phyloP scores from a whole-genome alignment of 2,888 invertebrate species.

The Cryptocephalus moraei region DNA sequence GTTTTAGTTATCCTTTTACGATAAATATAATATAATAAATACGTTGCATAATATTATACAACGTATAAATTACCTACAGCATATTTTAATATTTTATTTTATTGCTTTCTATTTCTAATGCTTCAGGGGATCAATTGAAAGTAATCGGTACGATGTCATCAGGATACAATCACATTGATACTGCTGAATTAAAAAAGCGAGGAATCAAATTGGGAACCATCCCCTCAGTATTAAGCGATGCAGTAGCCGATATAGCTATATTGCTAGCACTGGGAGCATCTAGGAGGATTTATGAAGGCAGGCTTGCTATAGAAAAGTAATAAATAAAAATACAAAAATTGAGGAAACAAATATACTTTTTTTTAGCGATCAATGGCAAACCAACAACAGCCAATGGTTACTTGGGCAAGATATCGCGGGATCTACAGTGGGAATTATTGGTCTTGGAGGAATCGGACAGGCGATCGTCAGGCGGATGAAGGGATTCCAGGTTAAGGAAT shows the following conservation, averaged over 20 bases:
- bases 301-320: slow-evolving; percentile 51
- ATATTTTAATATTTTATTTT: too few species aligned
- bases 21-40: too few species aligned
- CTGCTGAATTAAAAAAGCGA: slow-evolving; percentile 56
- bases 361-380: slow-evolving; percentile 20
- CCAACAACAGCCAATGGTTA: slow-evolving; percentile 58
- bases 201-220: slow-evolving; percentile 74
- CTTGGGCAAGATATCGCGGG: slow-evolving; percentile 68
- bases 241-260: slow-evolving; percentile 77
- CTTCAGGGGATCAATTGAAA: slow-evolving; percentile 57
- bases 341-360: neutral
- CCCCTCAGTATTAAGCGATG: slow-evolving; percentile 60
- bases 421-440: slow-evolving; percentile 74
- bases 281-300: slow-evolving; percentile 67
- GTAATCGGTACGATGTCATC: slow-evolving; percentile 77
- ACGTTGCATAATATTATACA: too few species aligned
- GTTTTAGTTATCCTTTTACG: too few species aligned
- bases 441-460: slow-evolving; percentile 72
- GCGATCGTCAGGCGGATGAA: slow-evolving; percentile 60
- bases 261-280: slow-evolving; percentile 66
- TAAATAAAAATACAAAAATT: slow-evolving; percentile 6
- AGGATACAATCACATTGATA: slow-evolving; percentile 75
- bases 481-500: slow-evolving; percentile 59
- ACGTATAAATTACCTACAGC: too few species aligned
- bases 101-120: neutral